Evolutionary conservation across 2,888 invertebrate species (phyloP).

Genomic region (Cremastobaeus sp.): DNA sequence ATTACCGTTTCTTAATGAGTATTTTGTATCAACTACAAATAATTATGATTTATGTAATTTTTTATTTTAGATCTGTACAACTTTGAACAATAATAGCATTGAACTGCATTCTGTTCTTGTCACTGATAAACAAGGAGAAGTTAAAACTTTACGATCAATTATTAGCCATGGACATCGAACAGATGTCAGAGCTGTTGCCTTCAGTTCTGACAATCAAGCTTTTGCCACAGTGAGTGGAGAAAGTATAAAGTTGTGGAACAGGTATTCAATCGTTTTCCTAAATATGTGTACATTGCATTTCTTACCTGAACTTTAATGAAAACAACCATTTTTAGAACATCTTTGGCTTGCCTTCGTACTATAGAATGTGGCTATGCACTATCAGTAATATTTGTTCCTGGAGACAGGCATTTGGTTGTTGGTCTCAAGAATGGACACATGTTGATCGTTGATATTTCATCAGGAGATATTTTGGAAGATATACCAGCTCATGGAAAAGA

Average conservation of each 20-base stretch:
- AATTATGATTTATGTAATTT: not conserved
- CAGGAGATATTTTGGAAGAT: conserved; percentile 88
- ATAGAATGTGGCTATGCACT: conserved; percentile 84
- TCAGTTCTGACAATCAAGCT: conserved; percentile 94
- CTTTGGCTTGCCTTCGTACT: conserved; percentile 82
- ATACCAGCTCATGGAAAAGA: conserved; percentile 90
- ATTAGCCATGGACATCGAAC: conserved; percentile 90
- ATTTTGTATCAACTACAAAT: not conserved
- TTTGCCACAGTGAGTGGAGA: conserved; percentile 92
- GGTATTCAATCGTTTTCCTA: conserved; percentile 81
- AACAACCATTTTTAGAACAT: conserved; percentile 80
- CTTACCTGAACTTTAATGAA: too few relatives aligned
- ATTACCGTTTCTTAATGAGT: conserved; percentile 1
- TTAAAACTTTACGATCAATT: conserved; percentile 83
- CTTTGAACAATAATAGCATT: conserved; percentile 86
- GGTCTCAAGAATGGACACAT: conserved; percentile 92
- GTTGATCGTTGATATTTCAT: conserved; percentile 90
- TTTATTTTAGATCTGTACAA: conserved; percentile 80
- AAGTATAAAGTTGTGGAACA: conserved; percentile 95
- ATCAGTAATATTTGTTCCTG: conserved; percentile 89
- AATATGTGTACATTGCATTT: too few relatives aligned
- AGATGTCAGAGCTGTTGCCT: conserved; percentile 91
- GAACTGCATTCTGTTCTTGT: conserved; percentile 83
- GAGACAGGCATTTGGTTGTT: conserved; percentile 92
- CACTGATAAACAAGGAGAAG: conserved; percentile 80